Evolutionary conservation across 1,140 invertebrate genomes (phyloP).

Genomic region (Hylaeus volcanicus): DNA sequence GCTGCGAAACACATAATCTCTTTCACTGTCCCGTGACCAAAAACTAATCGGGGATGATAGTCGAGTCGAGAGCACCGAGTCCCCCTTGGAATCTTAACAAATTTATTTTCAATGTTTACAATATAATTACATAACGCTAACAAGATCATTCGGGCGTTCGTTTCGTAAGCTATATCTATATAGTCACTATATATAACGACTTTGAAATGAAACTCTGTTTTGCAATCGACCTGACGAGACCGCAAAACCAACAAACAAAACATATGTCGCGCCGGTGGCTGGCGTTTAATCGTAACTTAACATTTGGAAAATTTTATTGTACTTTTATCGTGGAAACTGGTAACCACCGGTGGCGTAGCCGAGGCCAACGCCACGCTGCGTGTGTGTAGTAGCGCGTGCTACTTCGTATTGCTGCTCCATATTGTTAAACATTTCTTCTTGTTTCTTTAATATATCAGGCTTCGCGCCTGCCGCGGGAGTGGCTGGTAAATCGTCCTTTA

Average conservation of each 20-base stretch:
- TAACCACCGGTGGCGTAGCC: constrained; percentile 85
- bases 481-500: constrained; percentile 84
- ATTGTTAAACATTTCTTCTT: constrained; percentile 94
- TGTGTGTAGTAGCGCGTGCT: constrained; percentile 95
- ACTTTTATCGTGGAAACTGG: constrained; percentile 78
- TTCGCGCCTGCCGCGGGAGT: constrained; percentile 72
- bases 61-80: constrained; percentile 20
- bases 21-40: not conserved
- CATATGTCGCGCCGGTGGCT: constrained; percentile 8
- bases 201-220: constrained; percentile 37
- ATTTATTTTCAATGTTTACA: constrained; percentile 37
- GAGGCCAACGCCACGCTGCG: constrained; percentile 94
- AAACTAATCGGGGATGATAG: constrained; percentile 13
- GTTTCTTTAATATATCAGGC: constrained; percentile 87
- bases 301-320: constrained; percentile 12
- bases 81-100: constrained; percentile 14
- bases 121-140: constrained; percentile 37
- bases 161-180: constrained; percentile 21
- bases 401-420: constrained; percentile 98
- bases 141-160: constrained; percentile 1
- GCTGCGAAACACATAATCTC: not conserved
- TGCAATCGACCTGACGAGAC: constrained; percentile 12
- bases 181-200: constrained; percentile 31
- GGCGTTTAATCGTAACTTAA: constrained; percentile 46
- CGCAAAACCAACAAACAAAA: constrained; percentile 21